Conservation (phyloP, 2,113 vertebrate genomes). For the Zingel zingel region DNA sequence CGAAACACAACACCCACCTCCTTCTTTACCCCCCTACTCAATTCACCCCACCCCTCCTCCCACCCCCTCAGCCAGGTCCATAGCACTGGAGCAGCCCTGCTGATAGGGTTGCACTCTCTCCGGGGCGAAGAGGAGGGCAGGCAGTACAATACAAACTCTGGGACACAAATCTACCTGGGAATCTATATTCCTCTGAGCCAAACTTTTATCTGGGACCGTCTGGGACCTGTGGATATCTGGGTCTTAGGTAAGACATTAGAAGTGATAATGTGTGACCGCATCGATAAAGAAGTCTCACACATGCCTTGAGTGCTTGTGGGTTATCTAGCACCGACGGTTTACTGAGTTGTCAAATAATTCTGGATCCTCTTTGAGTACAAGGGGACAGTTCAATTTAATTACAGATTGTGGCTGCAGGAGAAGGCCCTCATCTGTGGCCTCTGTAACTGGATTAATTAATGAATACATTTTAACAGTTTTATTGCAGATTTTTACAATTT, state of each 20-base stretch:
- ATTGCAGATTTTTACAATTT: not conserved
- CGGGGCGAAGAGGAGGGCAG: slow-evolving; percentile 68
- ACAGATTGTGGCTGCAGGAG: slow-evolving; percentile 23
- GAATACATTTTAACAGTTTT: not conserved
- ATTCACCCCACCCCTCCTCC: slow-evolving; percentile 37
- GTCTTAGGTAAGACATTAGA: slow-evolving; percentile 75
- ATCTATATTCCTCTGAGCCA: slow-evolving; percentile 44
- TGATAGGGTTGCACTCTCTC: slow-evolving; percentile 80
- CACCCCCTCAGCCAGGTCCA: slow-evolving; percentile 46
- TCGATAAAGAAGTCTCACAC: not conserved
- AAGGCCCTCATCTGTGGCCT: not conserved
- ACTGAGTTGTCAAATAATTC: slow-evolving; percentile 38
- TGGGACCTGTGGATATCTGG: slow-evolving; percentile 61
- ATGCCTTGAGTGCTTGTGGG: slow-evolving; percentile 44
- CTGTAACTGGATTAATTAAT: slow-evolving; percentile 30
- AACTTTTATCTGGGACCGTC: slow-evolving; percentile 44
- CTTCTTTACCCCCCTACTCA: slow-evolving; percentile 18
- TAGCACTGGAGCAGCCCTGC: slow-evolving; percentile 60
- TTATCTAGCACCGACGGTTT: slow-evolving; percentile 23
- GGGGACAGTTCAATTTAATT: slow-evolving; percentile 1
- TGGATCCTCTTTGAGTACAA: slow-evolving; percentile 1
- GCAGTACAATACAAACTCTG: slow-evolving; percentile 51
- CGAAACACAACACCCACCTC: slow-evolving; percentile 56
- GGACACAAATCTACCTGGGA: slow-evolving; percentile 60
- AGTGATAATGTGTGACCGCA: not conserved